Percentiles rank a stretch among this genome's conserved stretches.
These are phyloP conservation scores for Pluvianellus socialis DNA, from an alignment of 2,113 vertebrate species.

Conservation along the genomic window DNA sequence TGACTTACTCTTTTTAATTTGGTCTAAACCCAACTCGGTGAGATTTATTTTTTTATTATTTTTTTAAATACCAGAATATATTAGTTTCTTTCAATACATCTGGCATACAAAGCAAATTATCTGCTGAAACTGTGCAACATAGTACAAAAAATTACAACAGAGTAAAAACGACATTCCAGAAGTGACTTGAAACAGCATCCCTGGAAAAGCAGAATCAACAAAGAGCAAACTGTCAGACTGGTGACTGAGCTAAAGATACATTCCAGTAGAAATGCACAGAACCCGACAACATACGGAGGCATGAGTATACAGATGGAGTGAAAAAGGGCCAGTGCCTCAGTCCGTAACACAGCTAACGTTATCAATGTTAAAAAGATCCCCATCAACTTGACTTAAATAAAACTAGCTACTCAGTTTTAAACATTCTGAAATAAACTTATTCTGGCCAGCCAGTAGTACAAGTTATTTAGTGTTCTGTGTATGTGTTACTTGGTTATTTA, in stretches of 20 bases:
- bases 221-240: not conserved
- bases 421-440: not conserved
- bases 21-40: not conserved
- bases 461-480: not conserved
- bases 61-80: not conserved
- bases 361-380: not conserved
- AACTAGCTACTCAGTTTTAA: not conserved
- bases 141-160: not conserved
- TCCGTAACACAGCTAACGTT: not conserved
- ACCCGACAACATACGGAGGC: not conserved
- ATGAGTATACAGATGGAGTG: not conserved
- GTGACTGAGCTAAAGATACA: not conserved
- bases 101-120: not conserved
- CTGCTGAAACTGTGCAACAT: not conserved
- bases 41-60: not conserved
- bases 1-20: not conserved
- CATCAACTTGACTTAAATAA: not conserved
- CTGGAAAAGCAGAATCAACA: not conserved
- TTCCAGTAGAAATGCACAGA: not conserved
- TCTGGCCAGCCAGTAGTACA: not conserved
- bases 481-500: not conserved
- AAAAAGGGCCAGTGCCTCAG: not conserved
- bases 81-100: not conserved
- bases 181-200: not conserved
- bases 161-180: not conserved